Evolutionary conservation across 2,113 vertebrate genomes (phyloP), one percentile per base, ranked within the genome.

Genomic region (Condylura cristata): DNA sequence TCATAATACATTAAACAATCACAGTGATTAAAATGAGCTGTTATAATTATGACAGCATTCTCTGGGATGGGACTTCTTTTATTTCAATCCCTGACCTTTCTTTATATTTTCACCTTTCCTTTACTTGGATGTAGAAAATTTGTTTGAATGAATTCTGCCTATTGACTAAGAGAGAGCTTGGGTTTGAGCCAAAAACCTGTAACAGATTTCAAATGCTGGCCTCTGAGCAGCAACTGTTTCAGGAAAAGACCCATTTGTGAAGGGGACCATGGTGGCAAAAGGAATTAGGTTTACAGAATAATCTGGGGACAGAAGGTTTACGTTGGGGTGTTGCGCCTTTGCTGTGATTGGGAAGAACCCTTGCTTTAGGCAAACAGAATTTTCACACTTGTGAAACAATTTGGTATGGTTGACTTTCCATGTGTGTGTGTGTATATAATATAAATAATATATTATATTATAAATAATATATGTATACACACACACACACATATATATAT

Each of bases 11-110:
- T 98, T 98, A 97, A 98, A 98, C 98, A 98, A 98, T 98, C 95
- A 94, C 93, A 96, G 97, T 98, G 98, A 98, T 98, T 98, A 98
- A 97, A 97, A 97, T 6, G 95, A 95, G 97, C 96, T 97, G 97
- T 98, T 98, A 98, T 97, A 97, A 98, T 98, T 98, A 98, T 91
- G 97, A 97, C 82, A 86, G 96, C 96, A 97, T 98, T 98, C 97
- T 98, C 97, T 88, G 41, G 86, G 70, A 84, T 37, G 89, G 75
- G n/a, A 24, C 30, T 92, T 90, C 90, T 80, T 92, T 95, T 96
- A 96, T 95, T 76, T 72, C 91, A n/a, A 7, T 65, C 93, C 85
- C 56, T 82, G 95, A 93, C 95, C 98, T 97, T 96, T 92, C 93
- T 92, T 24, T 78, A 86, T 97, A 97, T 96, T 95, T 92, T 98